These are phyloP conservation scores for Oryzias celebensis DNA, from an alignment of 2,113 vertebrate species.

Conservation along the genomic window DNA sequence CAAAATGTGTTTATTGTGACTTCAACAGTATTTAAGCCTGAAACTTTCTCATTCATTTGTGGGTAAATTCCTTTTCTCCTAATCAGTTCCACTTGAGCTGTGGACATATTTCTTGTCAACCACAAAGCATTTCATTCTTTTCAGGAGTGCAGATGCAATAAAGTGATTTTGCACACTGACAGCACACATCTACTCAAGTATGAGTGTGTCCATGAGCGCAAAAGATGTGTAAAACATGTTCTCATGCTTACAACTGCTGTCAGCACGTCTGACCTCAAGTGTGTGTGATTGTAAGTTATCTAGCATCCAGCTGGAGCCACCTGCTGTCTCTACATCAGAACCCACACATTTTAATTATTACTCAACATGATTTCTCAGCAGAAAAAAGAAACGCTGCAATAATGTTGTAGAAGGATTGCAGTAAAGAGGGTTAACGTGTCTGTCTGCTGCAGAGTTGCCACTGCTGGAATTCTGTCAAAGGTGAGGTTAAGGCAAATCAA, in stretches of 20 bases:
- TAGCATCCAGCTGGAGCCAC: constrained; percentile 65
- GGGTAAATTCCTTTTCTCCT: neutral
- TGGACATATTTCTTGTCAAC: neutral
- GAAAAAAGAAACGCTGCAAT: constrained; percentile 14
- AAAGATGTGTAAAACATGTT: constrained; percentile 61
- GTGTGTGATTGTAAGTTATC: constrained; percentile 60
- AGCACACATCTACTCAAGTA: constrained; percentile 24
- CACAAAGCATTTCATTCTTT: neutral
- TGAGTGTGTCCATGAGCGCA: constrained; percentile 53
- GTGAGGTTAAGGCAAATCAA: no score
- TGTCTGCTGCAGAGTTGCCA: neutral
- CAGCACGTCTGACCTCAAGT: constrained; percentile 62
- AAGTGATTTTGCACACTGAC: constrained; percentile 2
- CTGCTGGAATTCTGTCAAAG: no score
- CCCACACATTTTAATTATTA: constrained; percentile 62
- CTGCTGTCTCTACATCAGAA: constrained; percentile 41
- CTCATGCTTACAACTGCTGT: constrained; percentile 63
- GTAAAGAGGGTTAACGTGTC: neutral
- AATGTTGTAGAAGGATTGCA: neutral
- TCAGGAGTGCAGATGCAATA: constrained; percentile 10
- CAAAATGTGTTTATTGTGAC: no score
- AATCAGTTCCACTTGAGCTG: neutral
- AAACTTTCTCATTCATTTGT: neutral
- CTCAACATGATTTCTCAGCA: constrained; percentile 41
- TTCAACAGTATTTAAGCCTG: no score